Percentiles rank a stretch among this genome's conserved stretches.
phyloP scores from a whole-genome alignment of 2,888 invertebrate species.

The Endotricha flammealis region DNA sequence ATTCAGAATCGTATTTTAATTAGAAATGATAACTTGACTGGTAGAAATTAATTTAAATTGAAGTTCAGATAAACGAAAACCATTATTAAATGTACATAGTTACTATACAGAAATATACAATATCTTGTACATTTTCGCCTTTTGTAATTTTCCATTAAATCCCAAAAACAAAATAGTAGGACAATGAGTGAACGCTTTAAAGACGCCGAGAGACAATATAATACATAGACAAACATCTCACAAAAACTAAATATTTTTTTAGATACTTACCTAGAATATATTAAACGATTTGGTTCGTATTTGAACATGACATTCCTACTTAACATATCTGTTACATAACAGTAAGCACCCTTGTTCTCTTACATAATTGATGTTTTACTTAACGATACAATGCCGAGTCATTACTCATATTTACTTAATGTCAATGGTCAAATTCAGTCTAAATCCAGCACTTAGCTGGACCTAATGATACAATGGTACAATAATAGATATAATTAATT shows the following conservation, averaged over 20 bases:
- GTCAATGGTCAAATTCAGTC: neutral
- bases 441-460: neutral
- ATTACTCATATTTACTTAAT: neutral
- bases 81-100: too few species aligned
- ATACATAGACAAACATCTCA: neutral
- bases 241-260: neutral
- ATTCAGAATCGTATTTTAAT: too few species aligned
- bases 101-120: too few species aligned
- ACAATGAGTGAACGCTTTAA: too few species aligned
- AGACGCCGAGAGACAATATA: too few species aligned
- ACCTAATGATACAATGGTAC: neutral
- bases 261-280: neutral
- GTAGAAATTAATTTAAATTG: too few species aligned
- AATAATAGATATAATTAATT: too few species aligned
- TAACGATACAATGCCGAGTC: neutral
- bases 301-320: slow-evolving; percentile 3
- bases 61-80: too few species aligned
- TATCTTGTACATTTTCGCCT: too few species aligned
- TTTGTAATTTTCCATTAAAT: too few species aligned
- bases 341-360: slow-evolving; percentile 26
- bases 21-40: too few species aligned
- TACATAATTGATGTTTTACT: slow-evolving; percentile 7
- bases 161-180: too few species aligned
- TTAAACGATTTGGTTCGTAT: slow-evolving; percentile 7
- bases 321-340: slow-evolving; percentile 9